These are phyloP conservation scores for Rhagium mordax DNA, from an alignment of 2,888 invertebrate genomes.

Conservation along the genomic window DNA sequence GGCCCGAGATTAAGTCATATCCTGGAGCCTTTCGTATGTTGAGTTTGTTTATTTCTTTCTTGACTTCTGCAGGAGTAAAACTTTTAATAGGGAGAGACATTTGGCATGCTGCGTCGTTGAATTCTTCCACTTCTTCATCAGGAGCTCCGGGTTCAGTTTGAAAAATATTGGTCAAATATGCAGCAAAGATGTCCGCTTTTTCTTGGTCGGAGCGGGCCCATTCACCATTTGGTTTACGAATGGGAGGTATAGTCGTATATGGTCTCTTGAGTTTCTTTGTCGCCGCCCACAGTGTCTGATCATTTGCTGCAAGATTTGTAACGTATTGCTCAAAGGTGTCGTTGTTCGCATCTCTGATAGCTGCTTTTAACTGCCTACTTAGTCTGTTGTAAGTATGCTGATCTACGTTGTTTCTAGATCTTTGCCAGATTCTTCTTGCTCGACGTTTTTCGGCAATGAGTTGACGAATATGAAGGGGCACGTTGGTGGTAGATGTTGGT, in stretches of 20 bases:
- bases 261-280: background rate
- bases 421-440: no score
- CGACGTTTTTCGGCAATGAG: background rate
- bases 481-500: background rate
- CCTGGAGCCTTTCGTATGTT: background rate
- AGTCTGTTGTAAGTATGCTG: background rate
- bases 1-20: background rate
- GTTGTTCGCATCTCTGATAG: background rate
- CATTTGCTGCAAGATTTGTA: background rate
- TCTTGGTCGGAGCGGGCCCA: background rate
- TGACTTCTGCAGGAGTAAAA: background rate
- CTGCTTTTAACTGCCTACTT: background rate
- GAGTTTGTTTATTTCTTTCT: constrained; percentile 4
- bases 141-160: background rate
- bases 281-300: background rate
- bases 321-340: background rate
- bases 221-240: background rate
- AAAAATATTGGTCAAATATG: background rate
- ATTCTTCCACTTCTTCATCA: background rate
- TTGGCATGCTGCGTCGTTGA: background rate
- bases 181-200: background rate
- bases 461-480: background rate
- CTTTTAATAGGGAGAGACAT: background rate
- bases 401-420: no score
- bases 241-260: background rate